Base-by-base conservation (phyloP, 2,797 vertebrate species). In the Novumbra hubbsi region DNA sequence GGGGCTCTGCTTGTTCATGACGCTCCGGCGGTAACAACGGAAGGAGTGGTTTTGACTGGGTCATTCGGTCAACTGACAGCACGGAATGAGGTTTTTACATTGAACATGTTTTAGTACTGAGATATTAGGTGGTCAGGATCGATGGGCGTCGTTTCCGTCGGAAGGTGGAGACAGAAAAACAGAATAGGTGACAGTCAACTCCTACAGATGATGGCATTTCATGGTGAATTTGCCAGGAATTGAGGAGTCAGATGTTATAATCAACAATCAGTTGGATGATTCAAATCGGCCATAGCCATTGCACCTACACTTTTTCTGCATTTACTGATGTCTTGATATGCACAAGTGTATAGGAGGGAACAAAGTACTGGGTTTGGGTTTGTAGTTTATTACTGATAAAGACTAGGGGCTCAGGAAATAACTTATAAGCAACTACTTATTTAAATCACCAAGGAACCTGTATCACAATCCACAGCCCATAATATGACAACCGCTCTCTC, bases 401-500 rank as follows among this genome's bases (percentile, higher is more conserved):
- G 48, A 24, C 45, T 27, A 73, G 7, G 7, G 69, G 48, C 48
- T 45, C 50, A 28, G 21, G 17, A 69, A 66, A 63, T 15, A 17
- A 62, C 57, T 21, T n/a, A 12, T n/a, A 81, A 68, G 50, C 76
- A 77, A 78, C 75, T 32, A n/a, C 14, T 30, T 50, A 28, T 28
- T 17, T 48, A 48, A 75, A 52, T 81, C 71, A 21, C 49, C 0
- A 2, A 48, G 49, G 38, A 15, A 66, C 19, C 19, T 2, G 62
- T 74, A 64, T 74, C 68, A 28, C 50, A 62, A 62, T 77, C 68
- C 78, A 55, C 60, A 70, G 68, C 65, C 48, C 45, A 62, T 24
- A 77, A 73, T 71, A 50, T 82, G 85, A 86, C 83, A 82, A 57
- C 68, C 73, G 17, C 68, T 78, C 68, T 55, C 68, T 78, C 68